phyloP scores from a whole-genome alignment of 2,797 vertebrate species.

The Tenualosa thibaudeaui region DNA sequence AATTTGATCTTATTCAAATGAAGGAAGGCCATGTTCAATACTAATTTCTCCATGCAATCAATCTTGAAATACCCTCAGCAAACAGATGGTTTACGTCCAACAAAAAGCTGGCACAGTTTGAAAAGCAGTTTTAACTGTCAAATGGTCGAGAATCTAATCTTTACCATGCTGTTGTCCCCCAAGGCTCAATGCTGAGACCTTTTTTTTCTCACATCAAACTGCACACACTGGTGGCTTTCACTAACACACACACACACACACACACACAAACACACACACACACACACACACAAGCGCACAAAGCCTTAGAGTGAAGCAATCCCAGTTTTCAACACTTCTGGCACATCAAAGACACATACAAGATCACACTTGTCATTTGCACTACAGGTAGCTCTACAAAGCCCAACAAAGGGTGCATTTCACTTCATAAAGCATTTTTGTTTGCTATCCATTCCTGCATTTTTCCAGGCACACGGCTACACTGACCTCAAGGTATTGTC shows the following conservation, averaged over 20 bases:
- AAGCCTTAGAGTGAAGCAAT: slow-evolving; percentile 10
- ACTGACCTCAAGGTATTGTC: background rate
- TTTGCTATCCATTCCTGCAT: background rate
- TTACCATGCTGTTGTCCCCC: background rate
- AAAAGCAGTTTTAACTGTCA: background rate
- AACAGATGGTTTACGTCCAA: background rate
- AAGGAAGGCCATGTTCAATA: background rate
- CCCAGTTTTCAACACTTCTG: slow-evolving; percentile 18
- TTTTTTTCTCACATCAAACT: slow-evolving; percentile 1
- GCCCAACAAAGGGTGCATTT: background rate
- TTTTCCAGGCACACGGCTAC: background rate
- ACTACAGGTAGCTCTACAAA: background rate
- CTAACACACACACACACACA: slow-evolving; percentile 8
- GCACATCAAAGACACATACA: background rate
- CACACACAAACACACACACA: slow-evolving; percentile 1
- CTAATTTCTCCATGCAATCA: background rate
- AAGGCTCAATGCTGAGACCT: background rate
- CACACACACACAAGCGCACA: background rate
- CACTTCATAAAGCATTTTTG: slow-evolving; percentile 12
- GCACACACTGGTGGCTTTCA: background rate
- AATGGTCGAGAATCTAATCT: background rate
- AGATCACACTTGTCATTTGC: background rate
- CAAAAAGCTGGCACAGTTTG: background rate
- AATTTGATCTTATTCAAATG: background rate
- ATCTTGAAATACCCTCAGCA: background rate